Base-by-base conservation (phyloP, 2,888 invertebrate species). In the Drosophila fungiperda region DNA sequence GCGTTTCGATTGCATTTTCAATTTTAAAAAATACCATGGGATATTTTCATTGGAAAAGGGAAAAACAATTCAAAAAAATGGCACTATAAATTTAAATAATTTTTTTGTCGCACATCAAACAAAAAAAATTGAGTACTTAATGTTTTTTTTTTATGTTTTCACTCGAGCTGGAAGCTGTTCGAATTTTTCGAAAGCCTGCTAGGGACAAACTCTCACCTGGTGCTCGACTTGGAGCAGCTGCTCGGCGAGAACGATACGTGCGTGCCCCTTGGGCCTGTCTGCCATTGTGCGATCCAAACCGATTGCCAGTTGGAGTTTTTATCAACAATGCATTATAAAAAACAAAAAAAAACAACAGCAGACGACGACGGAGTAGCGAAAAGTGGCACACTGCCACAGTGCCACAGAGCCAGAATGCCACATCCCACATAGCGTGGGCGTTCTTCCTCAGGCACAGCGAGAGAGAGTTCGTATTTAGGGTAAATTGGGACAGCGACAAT, bases 401-500 rank as follows among this genome's bases (percentile, higher is more conserved):
- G 54, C 54, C 54, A 36, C 23, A 54, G 17, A 26, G 54, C 54
- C 54, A 26, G 35, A 36, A 11, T 54, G 65, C 53, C 63, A 42
- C 48, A 54, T 71, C 49, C 52, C 38, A 38, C 55, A 55, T 71
- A 29, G 67, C 65, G 65, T 62, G 73, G 72, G 73, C 40, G 54
- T 36, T 45, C 45, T 54, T 11, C 26, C 17, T 40, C 60, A 15
- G 62, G 50, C 80, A 58, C 58, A 11, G 29, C 29, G 20, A 20
- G 20, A 26, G 17, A 68, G 68, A 73, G 72, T 87, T 89, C 80
- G 85, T 88, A 89, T 76, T 84, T 68, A 73, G 61, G 40, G 20
- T 82, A 89, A 87, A 89, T 90, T 78, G 90, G 89, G 73, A 82
- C 83, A 82, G 78, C 81, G 80, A 70, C 89, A 91, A 89, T 81